Conservation (phyloP, 1,140 invertebrate species). For the Drosophila lowei region DNA sequence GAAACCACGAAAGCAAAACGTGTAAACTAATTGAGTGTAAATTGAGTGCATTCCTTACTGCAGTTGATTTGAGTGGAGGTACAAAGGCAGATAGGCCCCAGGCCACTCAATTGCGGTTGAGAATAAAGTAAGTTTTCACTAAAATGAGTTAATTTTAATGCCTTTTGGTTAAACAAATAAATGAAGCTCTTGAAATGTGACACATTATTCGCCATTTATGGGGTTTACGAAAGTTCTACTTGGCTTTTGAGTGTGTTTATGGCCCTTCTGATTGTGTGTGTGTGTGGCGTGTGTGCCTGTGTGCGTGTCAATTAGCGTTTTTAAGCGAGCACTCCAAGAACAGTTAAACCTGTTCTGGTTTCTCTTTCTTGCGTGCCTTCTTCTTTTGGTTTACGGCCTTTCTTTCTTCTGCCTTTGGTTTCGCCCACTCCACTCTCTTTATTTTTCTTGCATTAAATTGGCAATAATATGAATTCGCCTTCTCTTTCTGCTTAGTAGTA, state of each 20-base stretch:
- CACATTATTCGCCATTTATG: slow-evolving; percentile 18
- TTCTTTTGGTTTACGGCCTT: slow-evolving; percentile 38
- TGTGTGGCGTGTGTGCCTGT: slow-evolving; percentile 34
- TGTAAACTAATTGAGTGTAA: slow-evolving; percentile 7
- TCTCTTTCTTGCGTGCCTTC: slow-evolving; percentile 25
- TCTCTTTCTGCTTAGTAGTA: slow-evolving; percentile 16
- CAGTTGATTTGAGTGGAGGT: slow-evolving; percentile 34
- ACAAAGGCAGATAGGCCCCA: slow-evolving; percentile 1
- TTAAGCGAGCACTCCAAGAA: slow-evolving; percentile 53
- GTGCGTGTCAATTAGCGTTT: slow-evolving; percentile 67
- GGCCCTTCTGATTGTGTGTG: slow-evolving; percentile 20
- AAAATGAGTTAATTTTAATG: too few relatives aligned
- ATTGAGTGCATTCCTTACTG: slow-evolving; percentile 31
- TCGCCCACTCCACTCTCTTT: slow-evolving; percentile 23
- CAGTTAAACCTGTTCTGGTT: slow-evolving; percentile 69
- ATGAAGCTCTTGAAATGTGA: slow-evolving; percentile 21
- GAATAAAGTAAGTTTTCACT: too few relatives aligned
- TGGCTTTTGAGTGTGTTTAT: slow-evolving; percentile 58
- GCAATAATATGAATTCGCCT: slow-evolving; percentile 13
- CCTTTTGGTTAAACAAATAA: slow-evolving; percentile 32
- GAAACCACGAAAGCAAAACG: slow-evolving; percentile 9
- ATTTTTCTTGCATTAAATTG: slow-evolving; percentile 19
- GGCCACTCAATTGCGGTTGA: too few relatives aligned
- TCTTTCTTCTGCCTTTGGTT: slow-evolving; percentile 39
- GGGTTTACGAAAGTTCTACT: slow-evolving; percentile 67